Conservation (phyloP, 2,797 vertebrate species). For the Siniperca obscura region DNA sequence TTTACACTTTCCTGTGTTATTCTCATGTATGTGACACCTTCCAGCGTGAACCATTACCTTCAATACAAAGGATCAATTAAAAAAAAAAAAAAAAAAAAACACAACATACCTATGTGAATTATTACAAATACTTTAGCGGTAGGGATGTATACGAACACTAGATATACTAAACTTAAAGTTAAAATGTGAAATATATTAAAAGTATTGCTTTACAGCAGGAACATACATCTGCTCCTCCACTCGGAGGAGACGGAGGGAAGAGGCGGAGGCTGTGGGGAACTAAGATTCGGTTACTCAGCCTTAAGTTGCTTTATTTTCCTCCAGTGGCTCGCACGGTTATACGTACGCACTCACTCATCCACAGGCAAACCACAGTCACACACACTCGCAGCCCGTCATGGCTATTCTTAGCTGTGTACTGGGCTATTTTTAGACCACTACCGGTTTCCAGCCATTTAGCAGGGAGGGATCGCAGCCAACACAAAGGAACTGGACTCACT, state of each 20-base stretch:
- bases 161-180: no score
- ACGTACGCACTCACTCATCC: conserved; percentile 56
- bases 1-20: no score
- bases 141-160: no score
- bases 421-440: conserved; percentile 80
- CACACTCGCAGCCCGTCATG: conserved; percentile 59
- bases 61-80: no score
- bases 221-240: not conserved
- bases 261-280: conserved; percentile 43
- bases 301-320: conserved; percentile 59
- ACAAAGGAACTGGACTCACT: conserved; percentile 80
- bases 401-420: conserved; percentile 79
- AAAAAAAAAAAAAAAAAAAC: no score
- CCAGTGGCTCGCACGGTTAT: conserved; percentile 26
- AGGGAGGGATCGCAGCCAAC: conserved; percentile 77
- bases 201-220: not conserved
- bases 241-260: not conserved
- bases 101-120: no score
- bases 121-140: no score
- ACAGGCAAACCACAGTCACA: conserved; percentile 55
- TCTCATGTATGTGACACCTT: no score
- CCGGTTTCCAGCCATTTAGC: conserved; percentile 82
- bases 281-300: conserved; percentile 54
- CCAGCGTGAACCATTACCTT: no score
- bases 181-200: not conserved